A percentile compares a stretch with the other conserved stretches of the same genome.
Evolutionary conservation across 2,113 vertebrate species (phyloP).

Genomic region (Alouatta palliata): DNA sequence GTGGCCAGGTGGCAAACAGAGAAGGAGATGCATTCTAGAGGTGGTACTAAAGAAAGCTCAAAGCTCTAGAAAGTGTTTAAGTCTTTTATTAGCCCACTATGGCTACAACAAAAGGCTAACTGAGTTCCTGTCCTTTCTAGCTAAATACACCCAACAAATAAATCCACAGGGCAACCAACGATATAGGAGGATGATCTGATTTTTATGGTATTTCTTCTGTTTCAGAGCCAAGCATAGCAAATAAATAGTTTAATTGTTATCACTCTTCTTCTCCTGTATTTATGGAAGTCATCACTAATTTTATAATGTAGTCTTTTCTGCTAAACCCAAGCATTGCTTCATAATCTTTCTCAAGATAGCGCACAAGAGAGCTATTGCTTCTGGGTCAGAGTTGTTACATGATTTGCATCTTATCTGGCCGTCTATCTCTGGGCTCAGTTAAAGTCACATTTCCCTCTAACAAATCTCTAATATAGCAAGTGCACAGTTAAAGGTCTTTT

Average conservation of each 20-base stretch:
- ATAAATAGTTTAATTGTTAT: neutral
- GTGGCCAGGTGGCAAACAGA: neutral
- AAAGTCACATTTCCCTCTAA: neutral
- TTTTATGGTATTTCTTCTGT: neutral
- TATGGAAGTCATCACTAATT: neutral
- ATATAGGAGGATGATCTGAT: neutral
- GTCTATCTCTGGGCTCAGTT: neutral
- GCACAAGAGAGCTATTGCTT: neutral
- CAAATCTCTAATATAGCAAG: neutral
- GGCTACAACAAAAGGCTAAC: neutral
- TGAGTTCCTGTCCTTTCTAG: neutral
- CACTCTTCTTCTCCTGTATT: neutral
- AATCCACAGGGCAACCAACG: neutral
- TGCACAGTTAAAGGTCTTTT: neutral
- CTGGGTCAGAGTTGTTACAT: neutral
- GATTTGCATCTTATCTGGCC: neutral
- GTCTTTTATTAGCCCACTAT: neutral
- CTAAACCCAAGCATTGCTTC: neutral
- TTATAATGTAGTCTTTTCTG: neutral
- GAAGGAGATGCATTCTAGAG: neutral
- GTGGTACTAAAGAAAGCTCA: neutral
- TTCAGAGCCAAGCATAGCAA: neutral
- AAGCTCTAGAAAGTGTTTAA: neutral
- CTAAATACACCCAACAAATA: neutral
- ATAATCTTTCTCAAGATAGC: neutral